Base-by-base conservation (phyloP, 1,140 invertebrate species). In the Chironomus tepperi region DNA sequence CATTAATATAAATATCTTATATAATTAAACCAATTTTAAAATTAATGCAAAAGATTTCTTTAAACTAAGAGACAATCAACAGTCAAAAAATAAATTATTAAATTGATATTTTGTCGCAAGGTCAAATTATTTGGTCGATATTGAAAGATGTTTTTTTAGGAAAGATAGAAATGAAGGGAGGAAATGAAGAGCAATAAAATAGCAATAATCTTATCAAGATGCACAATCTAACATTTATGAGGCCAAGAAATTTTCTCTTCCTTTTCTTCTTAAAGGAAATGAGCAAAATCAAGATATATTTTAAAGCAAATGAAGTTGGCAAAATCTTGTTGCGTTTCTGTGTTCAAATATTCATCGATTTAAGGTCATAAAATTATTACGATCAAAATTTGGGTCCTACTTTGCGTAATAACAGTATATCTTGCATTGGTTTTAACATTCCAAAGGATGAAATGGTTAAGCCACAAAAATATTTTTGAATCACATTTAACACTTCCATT, bases 401-500 rank as follows among this genome's bases (percentile, higher is more conserved):
- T 34, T 34, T 34, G 24, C 24, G 24, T 34, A 34, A 34, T 34
- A 34, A 34, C 24, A 34, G 24, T 34, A 34, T 34, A 34, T 34
- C 5, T 34, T 34, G 24, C 24, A 34, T 34, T 5, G 24, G 1
- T 34, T 34, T 34, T 34, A 34, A 34, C 24, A 2, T 34, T 34
- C 24, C 24, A 34, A 34, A 12, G 47, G 47, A 15, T 57, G 3
- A 15, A 57, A 57, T 34, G 24, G 24, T 34, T 34, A 34, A 34
- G 9, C 10, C 47, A 57, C 9, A 57, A 57, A 12, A n/a, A 57
- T n/a, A n/a, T 57, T 57, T 57, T n/a, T n/a, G n/a, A 12, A 57
- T 57, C 9, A 57, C 47, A 57, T 57, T 57, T 57, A 57, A 70
- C 65, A 70, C 65, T 70, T 70, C 65, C 19, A 70, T 70, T 70